Evolutionary conservation across 2,113 vertebrate genomes (phyloP), one percentile per base, ranked within the genome.

Genomic region (Thunnus maccoyii): DNA sequence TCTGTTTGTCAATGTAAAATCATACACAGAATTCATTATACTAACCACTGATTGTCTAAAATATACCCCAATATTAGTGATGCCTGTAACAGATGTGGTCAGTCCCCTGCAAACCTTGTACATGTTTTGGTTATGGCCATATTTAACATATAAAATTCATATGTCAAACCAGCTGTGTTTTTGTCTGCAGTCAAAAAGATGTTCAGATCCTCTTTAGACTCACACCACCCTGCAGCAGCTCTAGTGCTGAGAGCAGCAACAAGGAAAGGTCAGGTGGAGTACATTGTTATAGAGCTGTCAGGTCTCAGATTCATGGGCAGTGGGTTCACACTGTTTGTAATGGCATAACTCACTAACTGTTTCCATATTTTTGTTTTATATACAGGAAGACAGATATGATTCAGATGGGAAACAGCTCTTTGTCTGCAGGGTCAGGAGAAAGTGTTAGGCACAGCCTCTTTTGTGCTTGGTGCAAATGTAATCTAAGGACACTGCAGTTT

Each of bases 201-300:
- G 36, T 41, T 36, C 58, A 72, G 71, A 63, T 22, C 25, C 25
- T 27, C 60, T 46, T 5, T 9, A 69, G 58, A 54, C 83, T 86
- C 69, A 1, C 72, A 52, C 56, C 25, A 18, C 62, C 62, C 67
- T 64, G 79, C 79, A 71, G 72, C 83, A 67, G 67, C 62, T 67
- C 58, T 54, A 65, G 72, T 78, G 74, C 79, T 84, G 86, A 87
- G 74, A 74, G 72, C 89, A 75, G 86, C 86, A 89, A 80, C 79
- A 79, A 72, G 62, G 64, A 82, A 80, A 93, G 90, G 91, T 93
- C 87, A 89, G 82, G 74, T 82, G 75, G 67, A 88, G 86, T 83
- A 84, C 71, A 86, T 86, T 83, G 76, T 90, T 89, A 60, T 47
- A 48, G 48, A 79, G 84, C 79, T 80, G 82, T 58, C 80, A 68